Evolutionary conservation across 2,797 vertebrate species (phyloP).

Genomic region (Orestias chungarensis): DNA sequence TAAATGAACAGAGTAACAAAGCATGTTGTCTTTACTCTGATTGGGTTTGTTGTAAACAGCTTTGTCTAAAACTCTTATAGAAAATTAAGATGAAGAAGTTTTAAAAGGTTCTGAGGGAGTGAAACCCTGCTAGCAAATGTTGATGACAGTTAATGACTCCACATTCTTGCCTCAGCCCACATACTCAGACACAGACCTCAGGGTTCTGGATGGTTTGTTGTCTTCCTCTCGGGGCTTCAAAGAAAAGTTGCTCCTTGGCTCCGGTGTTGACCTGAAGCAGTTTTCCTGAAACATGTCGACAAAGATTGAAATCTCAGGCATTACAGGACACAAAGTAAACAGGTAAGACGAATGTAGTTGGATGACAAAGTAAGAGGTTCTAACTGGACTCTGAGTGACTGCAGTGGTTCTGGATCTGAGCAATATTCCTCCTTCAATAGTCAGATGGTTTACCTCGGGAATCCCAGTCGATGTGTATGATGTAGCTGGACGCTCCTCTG

Average conservation of each 20-base stretch:
- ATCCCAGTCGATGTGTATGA: slow-evolving; percentile 98
- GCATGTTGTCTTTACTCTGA: not conserved
- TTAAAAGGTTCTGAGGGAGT: too few species aligned
- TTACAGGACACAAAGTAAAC: not conserved
- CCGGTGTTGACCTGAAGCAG: slow-evolving; percentile 95
- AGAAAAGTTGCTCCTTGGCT: slow-evolving; percentile 96
- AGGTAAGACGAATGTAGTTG: too few species aligned
- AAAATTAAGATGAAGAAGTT: too few species aligned
- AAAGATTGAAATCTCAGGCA: not conserved
- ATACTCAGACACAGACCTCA: slow-evolving; percentile 80
- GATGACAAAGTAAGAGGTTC: too few species aligned
- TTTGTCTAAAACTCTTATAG: too few species aligned
- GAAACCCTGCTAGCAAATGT: not conserved
- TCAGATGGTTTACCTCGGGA: slow-evolving; percentile 67
- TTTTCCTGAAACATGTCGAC: slow-evolving; percentile 81
- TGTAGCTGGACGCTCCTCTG: slow-evolving; percentile 91
- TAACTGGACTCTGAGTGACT: too few species aligned
- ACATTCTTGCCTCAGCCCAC: not conserved
- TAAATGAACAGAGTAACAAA: not conserved
- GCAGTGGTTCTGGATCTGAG: too few species aligned
- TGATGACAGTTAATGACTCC: not conserved
- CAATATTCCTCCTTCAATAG: not conserved
- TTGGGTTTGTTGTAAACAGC: too few species aligned
- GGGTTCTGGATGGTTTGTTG: slow-evolving; percentile 87
- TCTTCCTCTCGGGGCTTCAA: slow-evolving; percentile 93